phyloP scores from a whole-genome alignment of 23 tunicate species.

The Oikopleura vanhoeffeni region DNA sequence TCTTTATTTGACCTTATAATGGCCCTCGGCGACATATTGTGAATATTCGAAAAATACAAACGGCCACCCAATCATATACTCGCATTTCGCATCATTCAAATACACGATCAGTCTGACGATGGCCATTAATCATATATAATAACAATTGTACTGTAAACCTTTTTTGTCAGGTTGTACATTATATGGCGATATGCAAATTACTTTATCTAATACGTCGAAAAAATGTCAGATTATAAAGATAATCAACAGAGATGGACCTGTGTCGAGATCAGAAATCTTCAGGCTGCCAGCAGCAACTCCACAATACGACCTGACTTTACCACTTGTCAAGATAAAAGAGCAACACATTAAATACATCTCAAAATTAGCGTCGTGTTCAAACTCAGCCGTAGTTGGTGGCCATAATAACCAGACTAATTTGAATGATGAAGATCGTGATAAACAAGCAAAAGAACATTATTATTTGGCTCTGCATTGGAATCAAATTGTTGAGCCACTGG shows the following conservation, averaged over 20 bases:
- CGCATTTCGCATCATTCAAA: no score
- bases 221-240: conserved; percentile 86
- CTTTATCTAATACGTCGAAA: conserved; percentile 75
- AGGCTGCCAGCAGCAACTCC: no score
- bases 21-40: background rate
- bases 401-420: background rate
- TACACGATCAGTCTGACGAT: no score
- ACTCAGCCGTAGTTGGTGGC: background rate
- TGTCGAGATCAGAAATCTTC: no score
- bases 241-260: conserved; percentile 89
- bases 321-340: conserved; percentile 47
- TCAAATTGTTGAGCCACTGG: conserved; percentile 58
- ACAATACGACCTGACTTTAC: conserved; percentile 66
- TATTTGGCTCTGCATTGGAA: conserved; percentile 17
- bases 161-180: no score
- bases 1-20: no score
- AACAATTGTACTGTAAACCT: no score
- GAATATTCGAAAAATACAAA: background rate
- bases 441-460: background rate
- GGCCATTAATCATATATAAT: no score
- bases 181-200: conserved; percentile 95
- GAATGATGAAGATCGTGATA: background rate
- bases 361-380: background rate
- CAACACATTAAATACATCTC: conserved; percentile 79
- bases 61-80: no score